Evolutionary conservation across 2,888 invertebrate genomes (phyloP), one percentile per base, ranked within the genome.

Genomic region (Dorcus parallelipipedus): DNA sequence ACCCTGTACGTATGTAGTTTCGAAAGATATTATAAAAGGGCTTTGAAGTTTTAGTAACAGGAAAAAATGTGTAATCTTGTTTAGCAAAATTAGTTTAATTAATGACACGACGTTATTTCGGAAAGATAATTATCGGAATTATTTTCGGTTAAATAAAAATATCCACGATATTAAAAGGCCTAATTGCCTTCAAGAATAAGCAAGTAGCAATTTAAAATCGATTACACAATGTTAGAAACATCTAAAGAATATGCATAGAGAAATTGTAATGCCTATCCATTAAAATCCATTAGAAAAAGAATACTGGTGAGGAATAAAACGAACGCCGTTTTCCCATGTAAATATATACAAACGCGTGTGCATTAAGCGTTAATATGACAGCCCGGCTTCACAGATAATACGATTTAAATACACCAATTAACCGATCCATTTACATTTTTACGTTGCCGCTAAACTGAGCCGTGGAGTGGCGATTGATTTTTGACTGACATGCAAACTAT

Each of bases 311-410:
- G 23, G 14, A 9, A 51, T 17, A 49, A 2, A 49, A 38, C 14
- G 41, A 43, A 9, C n/a, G 17, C 23, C 41, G 47, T 38, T 20
- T 72, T 73, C 70, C 69, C 71, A 73, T 74, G 74, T 69, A 75
- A 75, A 75, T 75, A 65, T 75, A 76, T 76, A 74, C 75, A 73
- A 73, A 75, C 70, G 72, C 70, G 68, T 69, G 71, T 63, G 57
- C 70, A 68, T 69, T 69, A 73, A 45, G 45, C 33, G 38, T 49
- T 49, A 33, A 49, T 38, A 49, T 49, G 49, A 49, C 38, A 38
- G 49, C 49, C 14, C 14, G 40, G 56, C 56, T 52, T 52, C 47
- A 56, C 43, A 56, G 47, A 53, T 53, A 54, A 58, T 58, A 54
- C 40, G 38, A 59, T 55, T 59, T 59, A 59, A 59, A 59, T 59